phyloP scores from a whole-genome alignment of 2,113 vertebrate genomes.

The Nycticryphes semicollaris region DNA sequence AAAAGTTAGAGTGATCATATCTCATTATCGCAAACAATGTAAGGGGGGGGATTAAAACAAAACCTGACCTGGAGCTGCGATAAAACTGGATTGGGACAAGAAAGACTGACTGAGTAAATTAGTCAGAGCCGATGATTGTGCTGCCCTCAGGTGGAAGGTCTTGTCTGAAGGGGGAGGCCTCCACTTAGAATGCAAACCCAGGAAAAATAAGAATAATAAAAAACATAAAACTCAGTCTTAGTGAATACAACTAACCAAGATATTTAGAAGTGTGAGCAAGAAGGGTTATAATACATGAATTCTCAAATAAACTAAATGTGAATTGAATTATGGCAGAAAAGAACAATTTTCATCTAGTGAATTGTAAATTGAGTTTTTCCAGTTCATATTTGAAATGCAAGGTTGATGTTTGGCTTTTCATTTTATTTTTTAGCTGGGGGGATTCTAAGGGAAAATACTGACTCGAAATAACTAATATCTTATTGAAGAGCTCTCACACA shows the following conservation, averaged over 20 bases:
- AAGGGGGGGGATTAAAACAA: neutral
- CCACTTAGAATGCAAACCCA: neutral
- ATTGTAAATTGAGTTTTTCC: constrained; percentile 35
- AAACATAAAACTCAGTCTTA: neutral
- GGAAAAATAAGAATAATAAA: neutral
- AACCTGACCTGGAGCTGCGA: neutral
- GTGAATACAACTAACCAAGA: neutral
- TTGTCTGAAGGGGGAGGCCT: neutral
- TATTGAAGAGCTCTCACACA: neutral
- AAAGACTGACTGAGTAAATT: neutral
- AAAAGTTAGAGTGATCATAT: constrained; percentile 48
- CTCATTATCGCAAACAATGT: constrained; percentile 24
- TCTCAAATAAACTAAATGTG: constrained; percentile 42
- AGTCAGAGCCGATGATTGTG: constrained; percentile 2
- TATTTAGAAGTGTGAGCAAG: neutral
- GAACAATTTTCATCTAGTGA: constrained; percentile 17
- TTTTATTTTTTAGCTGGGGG: constrained; percentile 22
- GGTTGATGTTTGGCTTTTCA: neutral
- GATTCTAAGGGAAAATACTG: neutral
- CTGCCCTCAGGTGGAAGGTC: constrained; percentile 59
- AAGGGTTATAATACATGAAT: constrained; percentile 2
- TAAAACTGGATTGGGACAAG: neutral
- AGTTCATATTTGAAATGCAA: constrained; percentile 19
- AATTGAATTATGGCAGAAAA: constrained; percentile 42
- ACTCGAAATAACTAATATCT: neutral